Evolutionary conservation across 2,797 vertebrate species (phyloP), one percentile per base, ranked within the genome.

Genomic region (Podargus strigoides): DNA sequence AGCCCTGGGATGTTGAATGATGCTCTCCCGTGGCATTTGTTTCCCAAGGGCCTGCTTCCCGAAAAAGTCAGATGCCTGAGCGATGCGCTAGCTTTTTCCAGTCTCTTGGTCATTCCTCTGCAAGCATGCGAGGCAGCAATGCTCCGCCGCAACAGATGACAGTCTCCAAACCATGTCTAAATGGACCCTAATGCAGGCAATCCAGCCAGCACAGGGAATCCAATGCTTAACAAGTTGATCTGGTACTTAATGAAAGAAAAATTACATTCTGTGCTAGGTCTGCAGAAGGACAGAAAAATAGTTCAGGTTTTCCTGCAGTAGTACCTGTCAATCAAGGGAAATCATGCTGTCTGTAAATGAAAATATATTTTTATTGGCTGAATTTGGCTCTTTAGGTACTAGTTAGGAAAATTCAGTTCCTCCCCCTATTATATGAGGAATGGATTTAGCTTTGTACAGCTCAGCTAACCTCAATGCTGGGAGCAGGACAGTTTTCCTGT

Each of bases 81-180:
- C 1, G 4, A 69, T 77, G 34, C 2, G 10, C 3, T 17, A 11
- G 6, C 24, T 76, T 82, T 79, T 82, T 75, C 81, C 67, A 0
- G 55, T 79, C 49, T 13, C 30, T 68, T 27, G 37, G 46, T 20
- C 34, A 5, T 53, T 49, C 52, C 23, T 56, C 47, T 79, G 47
- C 22, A 30, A 39, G 56, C 44, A 23, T 4, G 2, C 2, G 59
- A 70, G 82, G 52, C 60, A 59, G 44, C 26, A 89, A 12, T 1
- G 2, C 8, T 41, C 11, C 4, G 9, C 12, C 1, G 3, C 6
- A 21, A 13, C 44, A 47, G 32, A n/a, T 15, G 15, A 52, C 28
- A 15, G 30, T 17, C 15, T 47, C n/a, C 5, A 5, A 62, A 53
- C 7, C 4, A 4, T 0, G 0, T 14, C 10, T 56, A 22, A 72